Evolutionary conservation across 2,113 vertebrate species (phyloP), one percentile per base, ranked within the genome.

Genomic region (Heloderma charlesbogerti): DNA sequence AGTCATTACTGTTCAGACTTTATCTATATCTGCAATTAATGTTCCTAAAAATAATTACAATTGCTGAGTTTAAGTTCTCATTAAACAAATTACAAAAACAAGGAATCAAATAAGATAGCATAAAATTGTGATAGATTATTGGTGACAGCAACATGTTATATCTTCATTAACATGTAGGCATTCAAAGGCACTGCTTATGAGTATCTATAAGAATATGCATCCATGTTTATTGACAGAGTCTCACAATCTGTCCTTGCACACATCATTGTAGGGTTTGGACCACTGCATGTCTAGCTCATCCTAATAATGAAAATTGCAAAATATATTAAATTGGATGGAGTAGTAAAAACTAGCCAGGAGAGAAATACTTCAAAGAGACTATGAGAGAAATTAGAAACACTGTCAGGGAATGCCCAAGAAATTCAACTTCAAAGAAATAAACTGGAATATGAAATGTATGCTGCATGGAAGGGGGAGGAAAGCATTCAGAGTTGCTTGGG

Each of bases 91-190:
- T 43, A 69, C 93, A 91, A 93, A 82, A 60, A 93, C 48, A 94
- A 40, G 79, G 92, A 94, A 94, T 93, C 93, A 93, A 94, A 94
- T 84, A 93, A 92, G 92, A 91, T 92, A 86, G 84, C 13, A 72
- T 43, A 89, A 10, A 86, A 77, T 51, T 86, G 71, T 90, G 87
- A 88, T 92, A 92, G 78, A 4, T 79, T 29, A 29, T 27, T 48
- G 51, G 43, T 84, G 74, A 80, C 27, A 83, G 10, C 69, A n/a
- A 43, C 10, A 12, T 63, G 78, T 40, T 81, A 85, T 18, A 57
- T 74, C 51, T 37, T 79, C 7, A 22, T 78, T 85, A 60, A 60
- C 34, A 29, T 25, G 45, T 57, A 69, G 48, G 29, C 45, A 60
- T 51, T 71, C 45, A 85, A 10, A 85, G 63, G 4, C 60, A 22